Base-by-base conservation (phyloP, 2,797 vertebrate genomes). In the Sebastes cheni region DNA sequence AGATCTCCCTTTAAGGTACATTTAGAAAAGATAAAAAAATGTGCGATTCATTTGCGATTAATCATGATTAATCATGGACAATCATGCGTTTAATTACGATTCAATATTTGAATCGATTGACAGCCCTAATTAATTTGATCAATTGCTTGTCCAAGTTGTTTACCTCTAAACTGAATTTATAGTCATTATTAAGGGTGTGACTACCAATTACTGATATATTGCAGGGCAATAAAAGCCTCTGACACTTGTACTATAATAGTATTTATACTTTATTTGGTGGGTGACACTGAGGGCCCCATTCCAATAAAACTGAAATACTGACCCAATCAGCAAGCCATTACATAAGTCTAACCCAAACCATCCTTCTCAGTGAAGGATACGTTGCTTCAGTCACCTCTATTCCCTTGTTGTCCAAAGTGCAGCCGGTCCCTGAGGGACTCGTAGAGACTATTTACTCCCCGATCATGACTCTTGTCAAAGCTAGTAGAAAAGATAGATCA, bases 391-490 rank as follows among this genome's bases (percentile, higher is more conserved):
- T 61, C 55, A 30, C 39, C 27, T 8, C 3, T 27, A 4, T 27
- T 64, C 52, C 20, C 20, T 55, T 50, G 14, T 60, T 54, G 34
- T 62, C 30, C 36, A 5, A 70, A 55, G 46, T 55, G 68, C 50
- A 72, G 58, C 64, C 23, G 72, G 34, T 88, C 82, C 75, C 78
- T 23, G n/a, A 46, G 67, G 79, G 70, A 46, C 22, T 9, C 50
- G 20, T 68, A 78, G 23, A 81, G 72, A 77, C 82, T 60, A 65
- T 77, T 89, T 72, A 74, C 55, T 83, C 81, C 52, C 81, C 69
- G 71, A 92, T 90, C 86, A 88, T 86, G 77, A 84, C 77, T 79
- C 86, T 69, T 88, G 90, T 88, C 85, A 86, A 72, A 79, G 60
- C 64, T 7, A 22, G 80, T 71, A 54, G 74, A 70, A 62, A 79